Percentiles rank a stretch among this genome's conserved stretches.
Conservation (phyloP, 2,113 vertebrate genomes). For the Pedionomus torquatus region DNA sequence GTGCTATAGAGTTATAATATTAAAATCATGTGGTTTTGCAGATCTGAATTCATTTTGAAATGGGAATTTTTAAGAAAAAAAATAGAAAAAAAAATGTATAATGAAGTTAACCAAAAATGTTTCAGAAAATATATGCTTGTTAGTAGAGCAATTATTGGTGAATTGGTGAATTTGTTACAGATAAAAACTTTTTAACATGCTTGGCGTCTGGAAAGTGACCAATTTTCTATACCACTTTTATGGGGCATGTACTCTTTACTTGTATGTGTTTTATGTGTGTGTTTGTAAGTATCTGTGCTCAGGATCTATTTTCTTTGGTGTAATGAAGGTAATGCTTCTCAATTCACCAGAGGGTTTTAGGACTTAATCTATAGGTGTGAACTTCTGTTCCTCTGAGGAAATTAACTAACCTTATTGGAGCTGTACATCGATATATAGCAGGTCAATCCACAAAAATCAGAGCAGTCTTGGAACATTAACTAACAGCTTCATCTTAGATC, state of each 20-base stretch:
- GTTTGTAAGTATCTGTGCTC: neutral
- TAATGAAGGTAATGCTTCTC: neutral
- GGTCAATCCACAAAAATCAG: neutral
- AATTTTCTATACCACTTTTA: fast-evolving
- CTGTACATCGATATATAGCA: neutral
- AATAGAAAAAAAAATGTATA: neutral
- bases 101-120: neutral
- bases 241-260: neutral
- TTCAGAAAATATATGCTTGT: neutral
- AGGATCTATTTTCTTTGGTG: neutral
- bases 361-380: neutral
- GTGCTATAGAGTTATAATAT: neutral
- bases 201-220: neutral
- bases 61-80: neutral
- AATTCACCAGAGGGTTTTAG: neutral
- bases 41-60: neutral
- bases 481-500: neutral
- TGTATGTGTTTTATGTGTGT: neutral
- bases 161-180: neutral
- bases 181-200: neutral
- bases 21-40: neutral
- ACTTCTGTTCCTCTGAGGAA: neutral
- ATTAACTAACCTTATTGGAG: neutral
- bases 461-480: neutral
- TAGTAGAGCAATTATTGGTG: neutral